Conservation (phyloP, 2,797 vertebrate species). For the Pseudomugil tenellus region DNA sequence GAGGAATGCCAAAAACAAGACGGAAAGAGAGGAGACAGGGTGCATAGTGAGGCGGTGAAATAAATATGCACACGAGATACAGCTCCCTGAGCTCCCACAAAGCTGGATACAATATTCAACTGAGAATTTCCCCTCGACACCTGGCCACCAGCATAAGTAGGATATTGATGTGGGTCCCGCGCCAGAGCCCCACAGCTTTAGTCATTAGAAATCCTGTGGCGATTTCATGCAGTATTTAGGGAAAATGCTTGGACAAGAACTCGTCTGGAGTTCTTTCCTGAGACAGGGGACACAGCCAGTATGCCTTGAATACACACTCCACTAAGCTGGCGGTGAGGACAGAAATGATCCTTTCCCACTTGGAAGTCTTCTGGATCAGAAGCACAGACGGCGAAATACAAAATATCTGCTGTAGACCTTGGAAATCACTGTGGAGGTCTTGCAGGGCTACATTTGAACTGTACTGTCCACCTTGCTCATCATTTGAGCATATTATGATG, state of each 20-base stretch:
- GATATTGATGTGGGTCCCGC: constrained; percentile 67
- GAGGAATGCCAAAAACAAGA: constrained; percentile 82
- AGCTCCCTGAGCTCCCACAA: constrained; percentile 69
- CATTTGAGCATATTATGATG: neutral
- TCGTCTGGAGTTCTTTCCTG: constrained; percentile 72
- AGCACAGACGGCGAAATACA: constrained; percentile 31
- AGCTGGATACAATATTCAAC: constrained; percentile 74
- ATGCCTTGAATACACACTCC: constrained; percentile 45
- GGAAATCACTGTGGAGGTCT: constrained; percentile 27
- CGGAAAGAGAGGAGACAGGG: constrained; percentile 80
- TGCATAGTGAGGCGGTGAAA: constrained; percentile 56
- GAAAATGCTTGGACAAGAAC: constrained; percentile 68
- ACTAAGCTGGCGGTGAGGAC: constrained; percentile 42
- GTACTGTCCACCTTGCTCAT: neutral
- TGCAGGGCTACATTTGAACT: constrained; percentile 19
- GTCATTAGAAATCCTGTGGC: constrained; percentile 62
- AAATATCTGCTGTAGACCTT: constrained; percentile 43
- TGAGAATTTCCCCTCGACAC: constrained; percentile 79
- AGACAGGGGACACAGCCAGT: constrained; percentile 54
- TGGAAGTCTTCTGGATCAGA: constrained; percentile 43
- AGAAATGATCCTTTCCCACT: constrained; percentile 71
- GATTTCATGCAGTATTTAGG: constrained; percentile 68
- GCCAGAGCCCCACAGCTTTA: constrained; percentile 70
- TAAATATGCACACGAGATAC: constrained; percentile 72
- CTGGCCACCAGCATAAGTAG: constrained; percentile 75